These are phyloP conservation scores for Julus scandinavius DNA, from an alignment of 2,888 invertebrate species.

Conservation along the genomic window DNA sequence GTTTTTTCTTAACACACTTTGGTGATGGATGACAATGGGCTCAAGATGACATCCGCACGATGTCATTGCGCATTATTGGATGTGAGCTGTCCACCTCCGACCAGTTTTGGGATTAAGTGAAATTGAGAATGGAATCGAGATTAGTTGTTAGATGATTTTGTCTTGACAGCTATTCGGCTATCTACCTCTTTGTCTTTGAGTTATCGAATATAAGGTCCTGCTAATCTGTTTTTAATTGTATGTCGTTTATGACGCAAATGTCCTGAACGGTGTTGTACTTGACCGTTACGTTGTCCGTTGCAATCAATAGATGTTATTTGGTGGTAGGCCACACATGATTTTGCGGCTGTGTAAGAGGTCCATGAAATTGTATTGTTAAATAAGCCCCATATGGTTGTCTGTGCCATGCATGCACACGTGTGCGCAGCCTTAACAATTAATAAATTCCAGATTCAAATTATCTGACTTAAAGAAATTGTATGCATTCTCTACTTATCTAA, in stretches of 20 bases:
- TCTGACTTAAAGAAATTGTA: no score
- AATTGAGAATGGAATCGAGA: conserved; percentile 2
- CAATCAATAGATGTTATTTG: not conserved
- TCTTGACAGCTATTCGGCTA: not conserved
- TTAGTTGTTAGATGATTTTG: conserved; percentile 5
- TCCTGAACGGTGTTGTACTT: not conserved
- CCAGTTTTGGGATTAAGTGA: conserved; percentile 20
- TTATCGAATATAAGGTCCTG: conserved; percentile 21
- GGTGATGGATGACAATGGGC: conserved; percentile 49
- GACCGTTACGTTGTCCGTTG: not conserved
- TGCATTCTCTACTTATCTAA: no score
- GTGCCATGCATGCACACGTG: no score
- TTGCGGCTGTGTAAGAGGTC: conserved; percentile 26
- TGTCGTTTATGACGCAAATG: conserved; percentile 5
- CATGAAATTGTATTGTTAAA: not conserved
- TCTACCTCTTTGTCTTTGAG: not conserved
- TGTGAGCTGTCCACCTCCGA: conserved; percentile 11
- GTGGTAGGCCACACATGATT: conserved; percentile 19
- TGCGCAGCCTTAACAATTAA: no score
- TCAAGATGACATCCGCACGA: conserved; percentile 27
- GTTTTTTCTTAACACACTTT: not conserved
- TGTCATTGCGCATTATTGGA: conserved; percentile 21
- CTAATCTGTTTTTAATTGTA: conserved; percentile 48
- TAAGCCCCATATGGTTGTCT: not conserved
- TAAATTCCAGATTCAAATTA: no score